Base-by-base conservation (phyloP, 2,888 invertebrate species). In the Tolmerus cingulatus region DNA sequence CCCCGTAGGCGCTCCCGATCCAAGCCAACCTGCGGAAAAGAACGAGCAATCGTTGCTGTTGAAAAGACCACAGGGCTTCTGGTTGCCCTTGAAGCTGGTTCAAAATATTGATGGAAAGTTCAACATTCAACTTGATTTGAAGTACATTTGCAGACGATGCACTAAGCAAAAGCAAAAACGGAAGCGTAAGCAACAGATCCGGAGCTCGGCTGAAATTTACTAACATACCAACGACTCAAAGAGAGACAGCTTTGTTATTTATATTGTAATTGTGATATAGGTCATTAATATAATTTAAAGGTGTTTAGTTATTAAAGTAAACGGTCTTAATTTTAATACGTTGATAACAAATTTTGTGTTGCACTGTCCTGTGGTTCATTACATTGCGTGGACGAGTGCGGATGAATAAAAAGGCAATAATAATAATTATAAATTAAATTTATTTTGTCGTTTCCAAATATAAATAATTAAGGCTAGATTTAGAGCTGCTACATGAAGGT, bases 361-460 rank as follows among this genome's bases (percentile, higher is more conserved):
- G 51, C n/a, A 0, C 34, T n/a, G n/a, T n/a, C n/a, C n/a, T n/a
- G n/a, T n/a, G n/a, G n/a, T n/a, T n/a, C n/a, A n/a, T n/a, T n/a
- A n/a, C n/a, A n/a, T n/a, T n/a, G n/a, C n/a, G n/a, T n/a, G n/a
- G n/a, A 9, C 19, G 23, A 57, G 7, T 55, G 19, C 7, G 16
- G 16, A 19, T 55, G n/a, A 55, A 66, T 23, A 66, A 66, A 27
- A 66, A 8, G 66, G 4, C 66, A 23, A 23, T 23, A 9, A 19
- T 9, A 23, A 66, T 82, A 82, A 40, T 82, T 85, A 85, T 85
- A 85, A 85, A 85, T 85, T 85, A 85, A 74, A 74, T 85, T 85
- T 85, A 85, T 85, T 85, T 85, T 74, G 30, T 85, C 43, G 43
- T 46, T 85, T 85, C 43, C 74, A 43, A 46, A 85, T 85, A 85